Evolutionary conservation across 2,888 invertebrate species (phyloP).

Genomic region (Eupelmus urozonus): DNA sequence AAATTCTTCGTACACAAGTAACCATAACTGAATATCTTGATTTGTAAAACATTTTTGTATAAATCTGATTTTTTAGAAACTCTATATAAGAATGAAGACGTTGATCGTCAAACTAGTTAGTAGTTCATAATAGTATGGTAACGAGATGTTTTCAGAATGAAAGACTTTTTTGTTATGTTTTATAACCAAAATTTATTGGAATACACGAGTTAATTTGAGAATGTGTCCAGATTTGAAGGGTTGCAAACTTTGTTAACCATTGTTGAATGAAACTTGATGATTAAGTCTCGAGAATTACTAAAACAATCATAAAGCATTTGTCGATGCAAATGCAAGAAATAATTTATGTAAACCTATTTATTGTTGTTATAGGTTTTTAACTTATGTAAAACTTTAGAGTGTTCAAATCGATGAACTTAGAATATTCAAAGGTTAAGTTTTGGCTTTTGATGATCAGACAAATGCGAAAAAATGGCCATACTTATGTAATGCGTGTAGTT

Average conservation of each 20-base stretch:
- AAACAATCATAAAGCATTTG: neutral
- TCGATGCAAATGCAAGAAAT: slow-evolving; percentile 2
- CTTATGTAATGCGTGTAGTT: slow-evolving; percentile 46
- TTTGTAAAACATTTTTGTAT: neutral
- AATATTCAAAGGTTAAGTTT: neutral
- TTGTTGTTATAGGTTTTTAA: neutral
- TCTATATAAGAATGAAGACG: neutral
- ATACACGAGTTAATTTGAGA: neutral
- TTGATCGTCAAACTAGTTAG: slow-evolving; percentile 29
- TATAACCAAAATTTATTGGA: neutral
- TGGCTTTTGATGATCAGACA: slow-evolving; percentile 7
- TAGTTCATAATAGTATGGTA: slow-evolving; percentile 1
- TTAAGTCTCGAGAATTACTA: no score
- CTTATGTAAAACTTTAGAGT: slow-evolving; percentile 6
- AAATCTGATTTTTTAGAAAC: neutral
- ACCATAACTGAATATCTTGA: no score
- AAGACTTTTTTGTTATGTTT: slow-evolving; percentile 1
- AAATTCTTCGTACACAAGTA: no score
- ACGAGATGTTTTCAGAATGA: neutral
- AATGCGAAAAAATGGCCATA: slow-evolving; percentile 16
- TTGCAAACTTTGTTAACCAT: no score
- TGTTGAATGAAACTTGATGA: no score
- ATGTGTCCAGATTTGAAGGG: neutral
- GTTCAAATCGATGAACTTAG: slow-evolving; percentile 5
- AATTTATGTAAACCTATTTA: neutral